Conservation (phyloP, 2,797 vertebrate genomes). For the Thamnophis elegans region DNA sequence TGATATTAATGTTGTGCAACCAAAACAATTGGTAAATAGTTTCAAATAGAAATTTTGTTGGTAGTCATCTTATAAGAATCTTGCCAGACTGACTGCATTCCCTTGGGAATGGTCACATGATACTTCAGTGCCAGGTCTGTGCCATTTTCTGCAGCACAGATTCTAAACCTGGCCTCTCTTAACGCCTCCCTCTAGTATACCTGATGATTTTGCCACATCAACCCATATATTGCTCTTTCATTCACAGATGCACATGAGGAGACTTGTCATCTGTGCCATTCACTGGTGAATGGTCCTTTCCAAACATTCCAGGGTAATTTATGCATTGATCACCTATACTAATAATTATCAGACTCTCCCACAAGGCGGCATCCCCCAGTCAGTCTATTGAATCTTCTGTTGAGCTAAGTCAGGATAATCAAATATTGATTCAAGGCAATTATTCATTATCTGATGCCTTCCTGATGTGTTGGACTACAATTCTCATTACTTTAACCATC, state of each 20-base stretch:
- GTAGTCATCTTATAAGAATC: too few species aligned
- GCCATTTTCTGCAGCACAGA: too few species aligned
- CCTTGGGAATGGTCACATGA: too few species aligned
- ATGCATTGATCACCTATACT: background rate
- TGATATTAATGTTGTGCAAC: too few species aligned
- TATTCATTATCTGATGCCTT: background rate
- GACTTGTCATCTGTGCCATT: background rate
- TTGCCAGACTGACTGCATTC: too few species aligned
- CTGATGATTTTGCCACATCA: background rate
- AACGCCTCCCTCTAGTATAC: background rate
- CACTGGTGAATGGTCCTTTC: background rate
- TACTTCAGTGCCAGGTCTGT: too few species aligned
- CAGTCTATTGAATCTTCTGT: background rate
- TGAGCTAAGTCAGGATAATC: background rate
- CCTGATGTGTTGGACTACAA: background rate
- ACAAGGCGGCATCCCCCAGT: background rate
- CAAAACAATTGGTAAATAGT: too few species aligned
- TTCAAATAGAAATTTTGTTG: too few species aligned
- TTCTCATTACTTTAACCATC: background rate
- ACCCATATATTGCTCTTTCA: background rate
- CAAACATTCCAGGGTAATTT: background rate
- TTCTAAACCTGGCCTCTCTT: background rate
- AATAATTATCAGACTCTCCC: background rate
- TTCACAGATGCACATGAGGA: background rate
- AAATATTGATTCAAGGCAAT: background rate